Conservation (phyloP, 2,113 vertebrate genomes). For the Microtus montanus region DNA sequence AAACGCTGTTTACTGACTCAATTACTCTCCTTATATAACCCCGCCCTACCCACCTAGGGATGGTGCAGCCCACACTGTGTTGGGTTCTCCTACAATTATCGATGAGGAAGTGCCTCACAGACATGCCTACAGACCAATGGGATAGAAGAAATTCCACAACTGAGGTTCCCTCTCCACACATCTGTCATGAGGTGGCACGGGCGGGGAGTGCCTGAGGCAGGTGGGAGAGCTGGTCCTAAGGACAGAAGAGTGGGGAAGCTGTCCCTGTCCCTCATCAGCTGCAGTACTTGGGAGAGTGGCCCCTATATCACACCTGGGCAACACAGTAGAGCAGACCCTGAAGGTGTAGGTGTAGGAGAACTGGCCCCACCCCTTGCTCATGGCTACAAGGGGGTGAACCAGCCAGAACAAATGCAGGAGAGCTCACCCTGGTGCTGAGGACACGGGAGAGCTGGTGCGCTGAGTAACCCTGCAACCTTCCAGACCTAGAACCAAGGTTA, state of each 20-base stretch:
- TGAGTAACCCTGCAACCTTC: background rate
- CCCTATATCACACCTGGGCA: background rate
- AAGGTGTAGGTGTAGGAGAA: background rate
- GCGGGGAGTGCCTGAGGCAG: background rate
- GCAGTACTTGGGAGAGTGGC: background rate
- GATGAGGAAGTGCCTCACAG: background rate
- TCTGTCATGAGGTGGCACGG: background rate
- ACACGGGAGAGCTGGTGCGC: background rate
- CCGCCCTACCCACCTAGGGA: too few relatives aligned
- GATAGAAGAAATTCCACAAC: background rate
- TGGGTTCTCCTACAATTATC: background rate
- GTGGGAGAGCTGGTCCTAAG: background rate
- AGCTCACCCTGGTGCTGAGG: background rate
- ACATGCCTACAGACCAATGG: background rate
- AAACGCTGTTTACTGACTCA: background rate
- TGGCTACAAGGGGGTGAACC: background rate
- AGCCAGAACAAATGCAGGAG: background rate
- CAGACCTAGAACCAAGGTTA: background rate
- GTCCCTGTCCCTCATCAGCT: background rate
- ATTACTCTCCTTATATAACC: background rate
- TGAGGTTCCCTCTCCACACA: background rate
- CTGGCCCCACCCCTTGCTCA: background rate
- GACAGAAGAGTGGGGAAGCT: too few relatives aligned
- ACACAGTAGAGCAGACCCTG: too few relatives aligned
- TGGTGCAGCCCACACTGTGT: background rate